Conservation (phyloP, 1,140 invertebrate species). For the Sipha flava region DNA sequence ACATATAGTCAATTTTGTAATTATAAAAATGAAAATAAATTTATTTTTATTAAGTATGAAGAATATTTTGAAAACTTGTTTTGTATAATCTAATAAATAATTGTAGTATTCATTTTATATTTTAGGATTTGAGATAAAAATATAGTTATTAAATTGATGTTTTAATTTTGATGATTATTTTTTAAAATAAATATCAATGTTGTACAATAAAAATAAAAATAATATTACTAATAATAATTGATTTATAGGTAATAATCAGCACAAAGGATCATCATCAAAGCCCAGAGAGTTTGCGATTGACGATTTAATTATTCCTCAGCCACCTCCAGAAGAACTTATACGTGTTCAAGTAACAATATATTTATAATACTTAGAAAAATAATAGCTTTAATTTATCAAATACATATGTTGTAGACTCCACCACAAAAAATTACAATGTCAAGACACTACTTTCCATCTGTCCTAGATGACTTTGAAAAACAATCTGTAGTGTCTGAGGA, state of each 20-base stretch:
- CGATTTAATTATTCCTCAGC: constrained; percentile 18
- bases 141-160: too few species aligned
- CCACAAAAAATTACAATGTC: constrained; percentile 19
- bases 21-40: too few species aligned
- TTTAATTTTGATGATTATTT: too few species aligned
- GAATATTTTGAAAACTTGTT: too few species aligned
- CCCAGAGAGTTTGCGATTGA: constrained; percentile 25
- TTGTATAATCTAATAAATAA: too few species aligned
- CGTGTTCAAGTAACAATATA: constrained; percentile 2
- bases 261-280: constrained; percentile 9
- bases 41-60: too few species aligned
- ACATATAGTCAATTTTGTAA: too few species aligned
- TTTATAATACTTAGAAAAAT: background rate
- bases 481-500: background rate
- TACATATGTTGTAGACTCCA: background rate
- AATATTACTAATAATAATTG: too few species aligned
- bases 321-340: constrained; percentile 1
- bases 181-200: too few species aligned
- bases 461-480: background rate
- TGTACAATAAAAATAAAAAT: too few species aligned
- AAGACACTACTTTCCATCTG: constrained; percentile 20
- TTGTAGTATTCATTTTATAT: too few species aligned
- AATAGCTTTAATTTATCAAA: background rate
- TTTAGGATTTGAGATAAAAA: too few species aligned
- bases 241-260: constrained; percentile 11